Conservation (phyloP, 2,888 invertebrate genomes). For the Dryobota labecula region DNA sequence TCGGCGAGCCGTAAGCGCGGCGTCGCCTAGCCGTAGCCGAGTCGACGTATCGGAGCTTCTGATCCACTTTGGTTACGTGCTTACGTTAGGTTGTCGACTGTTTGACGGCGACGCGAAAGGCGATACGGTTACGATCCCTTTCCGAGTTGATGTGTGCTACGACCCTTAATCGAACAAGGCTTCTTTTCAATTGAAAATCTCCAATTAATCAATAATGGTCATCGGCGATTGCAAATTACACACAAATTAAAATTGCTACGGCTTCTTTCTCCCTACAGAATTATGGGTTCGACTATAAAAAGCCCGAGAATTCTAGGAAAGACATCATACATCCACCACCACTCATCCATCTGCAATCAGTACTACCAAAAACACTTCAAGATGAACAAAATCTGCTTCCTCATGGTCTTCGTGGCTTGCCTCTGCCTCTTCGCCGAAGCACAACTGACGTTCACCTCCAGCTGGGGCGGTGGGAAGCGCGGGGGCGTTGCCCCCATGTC, state of each 20-base stretch:
- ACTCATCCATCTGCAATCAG: slow-evolving; percentile 12
- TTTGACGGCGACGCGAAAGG: too few relatives aligned
- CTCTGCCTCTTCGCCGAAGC: slow-evolving; percentile 78
- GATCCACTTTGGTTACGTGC: too few relatives aligned
- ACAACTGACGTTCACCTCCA: slow-evolving; percentile 90
- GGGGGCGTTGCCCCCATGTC: slow-evolving; percentile 70
- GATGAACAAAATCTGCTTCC: slow-evolving; percentile 76
- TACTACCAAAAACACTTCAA: slow-evolving; percentile 45
- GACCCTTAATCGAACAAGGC: slow-evolving; percentile 20
- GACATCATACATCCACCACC: slow-evolving; percentile 41
- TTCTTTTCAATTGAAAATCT: slow-evolving; percentile 25
- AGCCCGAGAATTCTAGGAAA: background rate
- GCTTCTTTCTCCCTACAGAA: slow-evolving; percentile 42
- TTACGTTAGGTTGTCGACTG: too few relatives aligned
- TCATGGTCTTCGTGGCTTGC: slow-evolving; percentile 77
- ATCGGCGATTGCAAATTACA: slow-evolving; percentile 26
- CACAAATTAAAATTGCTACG: slow-evolving; percentile 55
- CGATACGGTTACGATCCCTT: too few relatives aligned
- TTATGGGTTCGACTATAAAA: slow-evolving; percentile 50
- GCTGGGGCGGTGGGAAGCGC: slow-evolving; percentile 87
- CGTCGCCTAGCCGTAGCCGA: too few relatives aligned
- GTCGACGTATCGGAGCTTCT: too few relatives aligned
- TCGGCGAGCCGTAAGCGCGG: too few relatives aligned
- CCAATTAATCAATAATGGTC: slow-evolving; percentile 28
- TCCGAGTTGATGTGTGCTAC: too few relatives aligned